Base-by-base conservation (phyloP, 2,888 invertebrate species). In the Drosophila nr. medialis region DNA sequence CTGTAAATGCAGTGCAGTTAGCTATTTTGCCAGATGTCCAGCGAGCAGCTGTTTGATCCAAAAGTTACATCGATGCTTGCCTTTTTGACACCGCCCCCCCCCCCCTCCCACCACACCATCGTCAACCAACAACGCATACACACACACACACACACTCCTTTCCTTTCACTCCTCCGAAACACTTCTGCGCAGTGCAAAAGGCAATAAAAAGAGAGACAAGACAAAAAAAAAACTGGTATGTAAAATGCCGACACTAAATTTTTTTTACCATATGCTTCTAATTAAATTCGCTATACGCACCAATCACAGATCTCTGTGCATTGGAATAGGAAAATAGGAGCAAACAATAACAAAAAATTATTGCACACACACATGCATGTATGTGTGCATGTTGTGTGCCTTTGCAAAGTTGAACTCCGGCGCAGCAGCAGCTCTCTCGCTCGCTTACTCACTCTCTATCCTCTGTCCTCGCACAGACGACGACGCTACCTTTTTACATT, bases 321-420 rank as follows among this genome's bases (percentile, higher is more conserved):
- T n/a, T 27, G 6, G 18, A 24, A 3, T 21, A 21, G 11, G 5
- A 42, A 45, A 45, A 45, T 24, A 15, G 24, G 10, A 53, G 48
- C 50, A 49, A 58, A 30, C 50, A 72, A 55, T 51, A 72, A 58
- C 50, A 75, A 42, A 56, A 63, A 63, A n/a, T 55, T 64, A 64
- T 55, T 27, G 11, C 54, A 27, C 56, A 61, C 54, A 68, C 38
- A 34, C 38, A 63, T 42, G 5, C 49, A 27, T 27, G 49, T 6
- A 18, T 49, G 18, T 10, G 27, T 49, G 27, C n/a, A 29, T n/a
- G 4, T 60, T 78, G 68, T 70, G 59, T 72, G 62, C 63, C 38
- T 77, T 56, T 50, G 67, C 70, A 71, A 74, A 76, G 80, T 76
- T 77, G 75, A 85, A 85, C 87, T 85, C 76, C 80, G 82, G 85